These are phyloP conservation scores for Actenoides hombroni DNA, from an alignment of 2,113 vertebrate species.

Conservation along the genomic window DNA sequence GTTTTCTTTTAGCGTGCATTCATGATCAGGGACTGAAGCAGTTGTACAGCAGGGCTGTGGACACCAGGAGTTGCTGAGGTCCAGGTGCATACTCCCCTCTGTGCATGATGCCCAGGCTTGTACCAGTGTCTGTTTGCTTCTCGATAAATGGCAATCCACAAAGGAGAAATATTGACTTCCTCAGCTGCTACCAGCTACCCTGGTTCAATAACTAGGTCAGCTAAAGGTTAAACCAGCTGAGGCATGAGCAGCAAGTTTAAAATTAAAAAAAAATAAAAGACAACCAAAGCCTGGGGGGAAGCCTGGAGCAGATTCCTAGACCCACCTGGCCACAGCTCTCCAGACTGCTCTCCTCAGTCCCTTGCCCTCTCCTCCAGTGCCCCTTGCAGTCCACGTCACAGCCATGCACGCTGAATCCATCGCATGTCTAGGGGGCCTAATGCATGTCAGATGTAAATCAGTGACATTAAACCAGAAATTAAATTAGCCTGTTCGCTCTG, in stretches of 20 bases:
- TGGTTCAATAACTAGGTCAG: not conserved
- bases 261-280: not conserved
- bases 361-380: not conserved
- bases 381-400: rapidly evolving
- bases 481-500: not conserved
- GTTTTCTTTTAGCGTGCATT: rapidly evolving
- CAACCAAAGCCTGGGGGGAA: not conserved
- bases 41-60: rapidly evolving
- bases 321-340: rapidly evolving
- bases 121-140: not conserved
- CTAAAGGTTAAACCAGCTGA: conserved; percentile 21
- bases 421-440: not conserved
- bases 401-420: not conserved
- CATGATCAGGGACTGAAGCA: not conserved
- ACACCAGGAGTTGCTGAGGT: not conserved
- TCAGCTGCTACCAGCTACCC: not conserved
- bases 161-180: not conserved
- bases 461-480: not conserved
- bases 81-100: not conserved
- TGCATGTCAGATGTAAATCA: not conserved
- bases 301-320: not conserved
- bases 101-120: rapidly evolving
- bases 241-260: not conserved
- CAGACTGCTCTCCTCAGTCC: not conserved
- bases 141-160: not conserved